Evolutionary conservation across 2,113 vertebrate species (phyloP), one percentile per base, ranked within the genome.

Genomic region (Pseudorectes ferrugineus): DNA sequence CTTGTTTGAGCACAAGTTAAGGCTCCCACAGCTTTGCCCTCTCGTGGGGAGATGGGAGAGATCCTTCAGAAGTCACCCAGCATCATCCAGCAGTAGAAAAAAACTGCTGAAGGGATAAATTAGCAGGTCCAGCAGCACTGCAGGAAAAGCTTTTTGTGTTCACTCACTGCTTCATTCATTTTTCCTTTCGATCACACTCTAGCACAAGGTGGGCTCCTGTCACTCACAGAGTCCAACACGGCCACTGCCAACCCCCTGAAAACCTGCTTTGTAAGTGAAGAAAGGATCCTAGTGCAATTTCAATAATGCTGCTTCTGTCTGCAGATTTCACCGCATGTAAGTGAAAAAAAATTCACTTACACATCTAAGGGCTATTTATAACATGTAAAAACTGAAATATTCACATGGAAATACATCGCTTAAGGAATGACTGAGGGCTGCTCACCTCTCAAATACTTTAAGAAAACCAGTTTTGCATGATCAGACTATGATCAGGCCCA

Each of bases 21-120:
- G 22, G 26, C 42, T 85, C 65, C 36, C 20, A 5, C 22, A n/a
- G 23, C 54, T 90, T 88, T 88, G 88, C 88, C 82, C 79, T 86
- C 94, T 93, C 2, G 24, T 88, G 85, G 90, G 61, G 49, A 94
- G 33, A 38, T 14, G 49, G 12, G n/a, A 74, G 63, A 74, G 62
- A 6, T 88, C 79, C 33, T 31, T 22, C 1, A 0, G 29, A 36
- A 75, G 35, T 33, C 66, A 42, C 61, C 15, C 40, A 40, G 25
- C 48, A 40, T 6, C 43, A 25, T 4, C 14, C 28, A 49, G 19
- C 17, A 28, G 23, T 0, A 45, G 3, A 63, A 14, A 54, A 51
- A 77, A 38, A 14, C 2, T 35, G 33, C 29, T 19, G 16, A 2
- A 40, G 16, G n/a, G 25, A 58, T 16, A 19, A 62, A 80, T 33